Conservation (phyloP, 2,113 vertebrate genomes). For the Phyllostomus hastatus region DNA sequence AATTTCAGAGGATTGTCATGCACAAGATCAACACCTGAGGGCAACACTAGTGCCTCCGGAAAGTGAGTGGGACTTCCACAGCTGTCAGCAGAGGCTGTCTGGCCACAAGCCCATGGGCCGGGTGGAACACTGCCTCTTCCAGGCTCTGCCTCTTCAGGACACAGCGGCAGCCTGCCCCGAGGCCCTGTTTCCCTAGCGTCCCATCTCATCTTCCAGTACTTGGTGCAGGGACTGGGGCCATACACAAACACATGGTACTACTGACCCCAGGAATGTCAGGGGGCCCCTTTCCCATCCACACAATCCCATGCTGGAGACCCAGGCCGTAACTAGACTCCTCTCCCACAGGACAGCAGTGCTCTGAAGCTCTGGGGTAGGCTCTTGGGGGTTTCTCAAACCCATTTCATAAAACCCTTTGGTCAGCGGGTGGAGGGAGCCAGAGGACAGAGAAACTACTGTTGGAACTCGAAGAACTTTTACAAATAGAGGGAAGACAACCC, state of each 20-base stretch:
- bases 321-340: background rate
- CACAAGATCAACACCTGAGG: background rate
- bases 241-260: background rate
- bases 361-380: background rate
- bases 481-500: background rate
- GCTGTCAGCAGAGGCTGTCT: background rate
- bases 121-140: background rate
- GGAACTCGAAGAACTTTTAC: background rate
- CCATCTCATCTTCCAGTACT: background rate
- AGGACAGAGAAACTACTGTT: background rate
- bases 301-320: background rate
- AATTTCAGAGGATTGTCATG: background rate
- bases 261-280: background rate
- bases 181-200: background rate
- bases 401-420: background rate
- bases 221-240: background rate
- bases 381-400: background rate
- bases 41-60: background rate
- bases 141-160: background rate
- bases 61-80: background rate
- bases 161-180: background rate
- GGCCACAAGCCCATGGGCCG: background rate
- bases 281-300: background rate
- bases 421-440: background rate
- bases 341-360: accelerated